Evolutionary conservation across 1,140 invertebrate species (phyloP), one percentile per base, ranked within the genome.

Genomic region (Archegozetes longisetosus): DNA sequence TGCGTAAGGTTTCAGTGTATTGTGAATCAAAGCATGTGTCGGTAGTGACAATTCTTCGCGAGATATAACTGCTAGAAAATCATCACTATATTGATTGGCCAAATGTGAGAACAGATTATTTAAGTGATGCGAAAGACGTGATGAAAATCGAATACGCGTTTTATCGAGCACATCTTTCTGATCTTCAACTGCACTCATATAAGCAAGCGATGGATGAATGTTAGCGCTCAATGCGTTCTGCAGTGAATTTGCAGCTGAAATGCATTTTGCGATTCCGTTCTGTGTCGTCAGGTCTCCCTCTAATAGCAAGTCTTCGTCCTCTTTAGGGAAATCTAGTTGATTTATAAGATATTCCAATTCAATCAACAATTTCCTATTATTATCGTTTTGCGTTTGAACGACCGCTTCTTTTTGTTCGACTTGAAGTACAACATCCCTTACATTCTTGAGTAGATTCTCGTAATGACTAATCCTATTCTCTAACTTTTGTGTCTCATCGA

Each of bases 101-200:
- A 90, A 80, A 75, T 93, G 87, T 69, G 93, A 89, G 63, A 95
- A 91, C 46, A 91, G 76, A 76, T 94, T 94, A 69, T 91, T 94
- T 17, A 96, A 74, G 73, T 94, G 87, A 40, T 88, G 77, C 40
- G 82, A 82, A 23, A 95, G 78, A 25, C 83, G 82, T 53, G 83
- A 78, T 12, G 86, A 84, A 72, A 95, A 91, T 72, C 84, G 84
- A n/a, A 79, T 79, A 69, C 83, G 83, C 61, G 85, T 80, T 72
- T 88, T 89, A 54, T 85, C 83, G 65, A 93, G 82, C 24, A 83
- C 80, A 66, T 85, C 84, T 69, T 84, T 81, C 70, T 94, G 88
- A 72, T 95, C 90, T 68, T 86, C 82, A 2, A 92, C 86, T 40
- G 88, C 88, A 55, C 78, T 78, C 69, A 91, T 75, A 63, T 83